A percentile compares a stretch with the other conserved stretches of the same genome.
Conservation (phyloP, 2,113 vertebrate genomes). For the Holacanthus passer region DNA sequence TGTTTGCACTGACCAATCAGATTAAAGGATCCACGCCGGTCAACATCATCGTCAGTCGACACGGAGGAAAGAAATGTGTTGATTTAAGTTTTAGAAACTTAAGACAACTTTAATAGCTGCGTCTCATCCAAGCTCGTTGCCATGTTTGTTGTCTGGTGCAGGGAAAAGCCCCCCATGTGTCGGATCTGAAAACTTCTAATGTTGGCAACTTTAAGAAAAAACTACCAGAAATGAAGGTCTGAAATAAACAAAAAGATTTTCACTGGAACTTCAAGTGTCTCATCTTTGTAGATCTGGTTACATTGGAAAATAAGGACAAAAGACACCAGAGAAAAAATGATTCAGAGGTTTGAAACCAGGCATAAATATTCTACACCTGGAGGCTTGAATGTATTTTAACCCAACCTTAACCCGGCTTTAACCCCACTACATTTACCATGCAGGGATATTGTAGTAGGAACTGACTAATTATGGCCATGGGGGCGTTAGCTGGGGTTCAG, state of each 20-base stretch:
- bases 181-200: neutral
- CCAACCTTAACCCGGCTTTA: neutral
- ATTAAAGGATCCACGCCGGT: neutral
- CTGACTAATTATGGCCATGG: neutral
- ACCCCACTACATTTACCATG: neutral
- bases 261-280: neutral
- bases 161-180: neutral
- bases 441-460: neutral
- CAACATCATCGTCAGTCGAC: neutral
- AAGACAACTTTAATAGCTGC: neutral
- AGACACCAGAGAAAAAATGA: neutral
- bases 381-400: neutral
- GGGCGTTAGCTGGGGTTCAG: neutral
- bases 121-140: neutral
- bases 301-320: neutral
- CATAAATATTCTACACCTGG: neutral
- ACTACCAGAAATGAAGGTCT: neutral
- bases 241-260: neutral
- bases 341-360: neutral
- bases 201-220: neutral
- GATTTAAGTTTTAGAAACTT: neutral
- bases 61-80: neutral
- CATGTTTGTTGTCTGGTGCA: neutral
- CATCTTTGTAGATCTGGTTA: neutral
- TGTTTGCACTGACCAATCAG: neutral